Conservation (phyloP, 2,888 invertebrate species). For the Leucania comma region DNA sequence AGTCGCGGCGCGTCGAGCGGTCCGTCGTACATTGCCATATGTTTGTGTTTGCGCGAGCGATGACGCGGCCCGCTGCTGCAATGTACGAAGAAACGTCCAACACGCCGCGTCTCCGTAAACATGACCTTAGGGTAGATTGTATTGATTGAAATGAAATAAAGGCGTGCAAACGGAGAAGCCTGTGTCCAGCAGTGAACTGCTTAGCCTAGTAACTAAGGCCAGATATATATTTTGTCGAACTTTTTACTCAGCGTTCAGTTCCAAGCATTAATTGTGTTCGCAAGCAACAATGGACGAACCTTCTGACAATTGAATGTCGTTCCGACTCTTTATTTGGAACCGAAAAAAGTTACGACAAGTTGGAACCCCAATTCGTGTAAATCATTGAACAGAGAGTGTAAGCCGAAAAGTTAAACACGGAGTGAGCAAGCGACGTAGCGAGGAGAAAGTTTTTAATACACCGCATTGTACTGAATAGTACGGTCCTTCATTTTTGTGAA, state of each 20-base stretch:
- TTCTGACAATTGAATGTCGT: conserved; percentile 7
- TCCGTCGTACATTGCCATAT: too few species aligned
- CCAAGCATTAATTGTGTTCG: neutral
- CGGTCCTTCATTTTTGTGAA: conserved; percentile 44
- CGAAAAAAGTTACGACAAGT: conserved; percentile 49
- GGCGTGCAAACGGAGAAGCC: neutral
- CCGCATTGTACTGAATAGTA: conserved; percentile 45
- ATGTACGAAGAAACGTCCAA: too few species aligned
- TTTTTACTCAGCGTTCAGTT: neutral
- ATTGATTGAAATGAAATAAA: neutral
- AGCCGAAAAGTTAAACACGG: conserved; percentile 65
- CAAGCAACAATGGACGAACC: neutral
- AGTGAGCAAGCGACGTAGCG: conserved; percentile 48
- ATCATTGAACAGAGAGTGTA: conserved; percentile 59
- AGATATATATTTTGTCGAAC: neutral
- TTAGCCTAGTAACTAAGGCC: neutral
- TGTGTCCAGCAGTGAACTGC: neutral
- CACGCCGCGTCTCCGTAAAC: too few species aligned
- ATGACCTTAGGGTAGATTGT: neutral
- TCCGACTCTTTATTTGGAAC: conserved; percentile 11
- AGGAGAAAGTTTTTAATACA: conserved; percentile 62
- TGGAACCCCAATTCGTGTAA: conserved; percentile 69
- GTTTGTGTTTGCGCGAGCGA: too few species aligned
- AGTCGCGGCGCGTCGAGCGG: too few species aligned
- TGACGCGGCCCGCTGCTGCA: too few species aligned